Evolutionary conservation across 2,797 vertebrate genomes (phyloP), one percentile per base, ranked within the genome.

Genomic region (Setipinna tenuifilis): DNA sequence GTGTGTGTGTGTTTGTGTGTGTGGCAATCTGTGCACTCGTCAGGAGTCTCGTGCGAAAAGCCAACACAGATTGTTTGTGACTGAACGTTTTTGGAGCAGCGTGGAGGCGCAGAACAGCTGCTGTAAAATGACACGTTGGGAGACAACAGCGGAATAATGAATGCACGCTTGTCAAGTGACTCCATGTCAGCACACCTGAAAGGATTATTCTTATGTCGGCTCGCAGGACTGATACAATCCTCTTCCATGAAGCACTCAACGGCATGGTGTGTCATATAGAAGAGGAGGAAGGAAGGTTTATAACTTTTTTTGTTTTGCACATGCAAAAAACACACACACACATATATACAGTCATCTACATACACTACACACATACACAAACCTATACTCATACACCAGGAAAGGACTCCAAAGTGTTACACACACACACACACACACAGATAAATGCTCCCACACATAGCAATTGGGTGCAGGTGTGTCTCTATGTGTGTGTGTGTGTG

Each of bases 381-480:
- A 19, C 58, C 9, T 2, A 75, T 1, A 75, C 31, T 41, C 31
- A 75, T 2, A 83, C 35, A 41, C 35, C 35, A 41, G 35, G 2
- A 41, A 41, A 41, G 35, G 35, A 5, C 5, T 41, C 5, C 44
- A 23, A 50, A 25, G 81, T 25, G 61, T 41, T 41, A 41, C 35
- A 41, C 35, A 41, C 35, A 54, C 50, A 54, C 50, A 54, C 50
- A 54, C 50, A 54, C 57, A 65, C 50, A 62, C 0, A 11, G 23
- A 25, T 71, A 65, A 59, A 78, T 82, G 75, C 82, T 21, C 61
- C 75, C 82, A 78, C 85, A 78, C 85, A 83, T 41, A 41, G 35
- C 35, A 41, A 2, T 5, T 41, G 35, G 2, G 35, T 41, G 35
- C 5, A 5, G 2, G 35, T 41, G 35, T 41, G 35, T 41, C 2